Evolutionary conservation across 2,797 vertebrate genomes (phyloP).

Genomic region (Micropoecilia bifurca): DNA sequence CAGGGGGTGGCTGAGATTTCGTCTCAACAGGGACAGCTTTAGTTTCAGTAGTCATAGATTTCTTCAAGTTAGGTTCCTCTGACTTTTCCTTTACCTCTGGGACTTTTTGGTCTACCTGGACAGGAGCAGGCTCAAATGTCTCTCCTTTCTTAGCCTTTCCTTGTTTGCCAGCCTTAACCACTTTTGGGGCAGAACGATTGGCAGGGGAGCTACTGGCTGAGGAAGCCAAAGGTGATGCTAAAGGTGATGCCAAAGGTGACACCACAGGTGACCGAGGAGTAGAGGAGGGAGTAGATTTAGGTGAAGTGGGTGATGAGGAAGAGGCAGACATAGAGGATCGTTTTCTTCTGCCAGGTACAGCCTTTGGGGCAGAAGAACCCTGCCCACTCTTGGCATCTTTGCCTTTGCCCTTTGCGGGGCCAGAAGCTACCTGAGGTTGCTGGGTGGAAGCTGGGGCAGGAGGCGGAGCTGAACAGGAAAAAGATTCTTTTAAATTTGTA

Average conservation of each 20-base stretch:
- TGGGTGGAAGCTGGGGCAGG: conserved; percentile 73
- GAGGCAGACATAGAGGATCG: conserved; percentile 80
- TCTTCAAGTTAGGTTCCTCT: conserved; percentile 19
- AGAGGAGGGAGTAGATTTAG: conserved; percentile 74
- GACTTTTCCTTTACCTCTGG: conserved; percentile 31
- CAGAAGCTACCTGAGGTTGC: conserved; percentile 70
- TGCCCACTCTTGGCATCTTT: conserved; percentile 80
- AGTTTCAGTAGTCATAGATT: conserved; percentile 33
- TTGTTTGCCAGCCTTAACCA: conserved; percentile 84
- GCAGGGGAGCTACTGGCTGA: conserved; percentile 46
- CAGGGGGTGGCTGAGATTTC: conserved; percentile 41
- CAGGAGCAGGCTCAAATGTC: conserved; percentile 61
- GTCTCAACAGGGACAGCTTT: conserved; percentile 37
- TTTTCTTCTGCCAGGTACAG: conserved; percentile 82
- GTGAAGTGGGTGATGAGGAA: conserved; percentile 81
- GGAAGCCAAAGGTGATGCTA: conserved; percentile 75
- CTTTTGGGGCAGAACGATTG: conserved; percentile 69
- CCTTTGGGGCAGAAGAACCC: conserved; percentile 78
- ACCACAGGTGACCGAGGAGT: conserved; percentile 61
- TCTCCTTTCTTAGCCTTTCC: conserved; percentile 77
- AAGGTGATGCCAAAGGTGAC: conserved; percentile 75
- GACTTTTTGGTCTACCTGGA: conserved; percentile 32
- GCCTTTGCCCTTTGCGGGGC: conserved; percentile 77
- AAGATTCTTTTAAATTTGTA: conserved; percentile 50
- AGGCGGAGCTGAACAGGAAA: conserved; percentile 80